Percentiles rank a stretch among this genome's conserved stretches.
These are phyloP conservation scores for Leptestheria dahalacensis DNA, from an alignment of 1,140 invertebrate species.

Conservation along the genomic window DNA sequence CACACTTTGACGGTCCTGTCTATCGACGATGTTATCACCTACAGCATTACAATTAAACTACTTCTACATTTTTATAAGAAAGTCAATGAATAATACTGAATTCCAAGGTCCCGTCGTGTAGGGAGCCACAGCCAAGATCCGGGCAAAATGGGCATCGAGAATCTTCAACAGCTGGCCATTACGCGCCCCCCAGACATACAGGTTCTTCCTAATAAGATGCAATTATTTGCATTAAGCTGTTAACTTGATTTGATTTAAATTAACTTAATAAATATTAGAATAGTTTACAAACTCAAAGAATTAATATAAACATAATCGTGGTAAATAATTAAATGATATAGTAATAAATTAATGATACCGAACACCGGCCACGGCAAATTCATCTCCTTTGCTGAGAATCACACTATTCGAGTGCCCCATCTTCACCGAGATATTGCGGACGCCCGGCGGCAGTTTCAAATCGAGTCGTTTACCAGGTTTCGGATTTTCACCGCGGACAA, in stretches of 20 bases:
- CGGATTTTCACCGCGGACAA: background rate
- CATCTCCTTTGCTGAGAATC: slow-evolving; percentile 73
- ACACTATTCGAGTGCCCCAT: slow-evolving; percentile 77
- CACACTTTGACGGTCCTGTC: slow-evolving; percentile 96
- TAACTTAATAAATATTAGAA: background rate
- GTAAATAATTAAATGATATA: too few relatives aligned
- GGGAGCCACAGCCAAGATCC: slow-evolving; percentile 81
- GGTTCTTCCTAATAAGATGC: slow-evolving; percentile 55
- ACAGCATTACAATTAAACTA: slow-evolving; percentile 13
- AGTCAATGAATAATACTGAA: too few relatives aligned
- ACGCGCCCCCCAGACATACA: slow-evolving; percentile 84
- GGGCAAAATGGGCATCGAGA: slow-evolving; percentile 89
- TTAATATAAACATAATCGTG: too few relatives aligned
- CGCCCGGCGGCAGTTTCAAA: slow-evolving; percentile 67
- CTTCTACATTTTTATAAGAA: too few relatives aligned
- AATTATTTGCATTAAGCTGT: background rate
- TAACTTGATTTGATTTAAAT: too few relatives aligned
- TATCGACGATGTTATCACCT: slow-evolving; percentile 89
- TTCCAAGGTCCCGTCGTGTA: slow-evolving; percentile 80
- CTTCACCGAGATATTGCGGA: slow-evolving; percentile 81
- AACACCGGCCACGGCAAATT: slow-evolving; percentile 88
- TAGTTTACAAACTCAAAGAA: background rate
- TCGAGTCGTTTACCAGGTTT: slow-evolving; percentile 37
- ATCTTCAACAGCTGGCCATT: slow-evolving; percentile 69
- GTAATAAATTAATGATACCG: slow-evolving; percentile 35